Base-by-base conservation (phyloP, 2,888 invertebrate species). In the Pseudococcus longispinus region DNA sequence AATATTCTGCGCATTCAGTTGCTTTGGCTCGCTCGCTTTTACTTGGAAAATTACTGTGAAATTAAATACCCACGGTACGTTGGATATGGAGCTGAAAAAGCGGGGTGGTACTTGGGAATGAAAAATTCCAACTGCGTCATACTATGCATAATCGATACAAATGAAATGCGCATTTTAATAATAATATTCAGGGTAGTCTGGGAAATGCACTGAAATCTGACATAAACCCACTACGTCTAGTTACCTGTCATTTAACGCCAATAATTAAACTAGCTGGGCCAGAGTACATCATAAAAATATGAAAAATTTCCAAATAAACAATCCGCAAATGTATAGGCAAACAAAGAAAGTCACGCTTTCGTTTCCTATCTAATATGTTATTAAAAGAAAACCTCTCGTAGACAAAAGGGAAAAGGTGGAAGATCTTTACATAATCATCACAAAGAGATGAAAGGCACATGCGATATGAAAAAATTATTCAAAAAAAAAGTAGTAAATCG, bases 91-190 rank as follows among this genome's bases (percentile, higher is more conserved):
- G 51, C 4, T 51, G 60, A 23, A 60, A 60, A 60, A 60, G 2
- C 11, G 11, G 60, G 60, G 60, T 60, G 60, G 60, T 60, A 23
- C 23, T 60, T 60, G 70, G 70, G 29, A 70, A 29, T 18, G 70
- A 70, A 70, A 70, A 70, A 70, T 70, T 70, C 70, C 70, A 70
- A 70, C 70, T 70, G 70, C 70, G 70, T 70, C 70, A 60, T 60
- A 70, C 3, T 70, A 70, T 70, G 70, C 70, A 70, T 70, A 70
- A 70, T 70, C 70, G 70, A 70, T 70, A 70, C 70, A 70, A 70
- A 70, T 70, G 29, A 70, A 70, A 70, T 29, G 70, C 70, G 70
- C 70, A 70, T 70, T 70, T 70, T 70, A 70, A 29, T 29, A 70
- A 26, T 29, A 70, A 23, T 70, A 65, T 65, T 65, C 29, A 2